phyloP scores from a whole-genome alignment of 2,888 invertebrate species.

The Caenorhabditis afra region DNA sequence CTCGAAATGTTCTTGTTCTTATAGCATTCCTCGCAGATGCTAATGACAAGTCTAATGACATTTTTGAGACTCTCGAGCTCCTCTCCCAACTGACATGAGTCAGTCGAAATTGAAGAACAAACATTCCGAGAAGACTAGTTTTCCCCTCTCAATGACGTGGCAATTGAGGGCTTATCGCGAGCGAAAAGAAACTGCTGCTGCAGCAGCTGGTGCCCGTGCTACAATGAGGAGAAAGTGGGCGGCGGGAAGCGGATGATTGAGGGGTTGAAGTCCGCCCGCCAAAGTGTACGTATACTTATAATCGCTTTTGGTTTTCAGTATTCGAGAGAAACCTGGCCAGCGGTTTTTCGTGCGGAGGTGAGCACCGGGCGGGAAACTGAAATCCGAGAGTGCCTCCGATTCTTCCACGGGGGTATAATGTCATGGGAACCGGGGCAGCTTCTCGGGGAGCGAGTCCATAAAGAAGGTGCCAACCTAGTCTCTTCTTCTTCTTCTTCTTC shows the following conservation, averaged over 20 bases:
- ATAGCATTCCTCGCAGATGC: too few relatives aligned
- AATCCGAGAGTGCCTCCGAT: too few relatives aligned
- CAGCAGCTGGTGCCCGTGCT: too few relatives aligned
- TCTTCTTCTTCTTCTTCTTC: slow-evolving; percentile 3
- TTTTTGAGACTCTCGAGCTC: too few relatives aligned
- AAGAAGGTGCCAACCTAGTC: slow-evolving; percentile 19
- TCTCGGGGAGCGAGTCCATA: slow-evolving; percentile 12
- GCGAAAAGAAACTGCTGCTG: neutral
- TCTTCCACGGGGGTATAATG: neutral
- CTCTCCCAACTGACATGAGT: too few relatives aligned
- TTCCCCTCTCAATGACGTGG: too few relatives aligned
- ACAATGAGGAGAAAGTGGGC: neutral
- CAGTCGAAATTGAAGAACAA: too few relatives aligned
- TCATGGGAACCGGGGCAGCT: slow-evolving; percentile 8
- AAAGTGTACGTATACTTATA: slow-evolving; percentile 23
- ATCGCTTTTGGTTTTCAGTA: neutral
- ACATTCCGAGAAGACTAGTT: too few relatives aligned
- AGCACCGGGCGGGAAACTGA: too few relatives aligned
- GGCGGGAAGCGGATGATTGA: slow-evolving; percentile 8
- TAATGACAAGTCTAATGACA: too few relatives aligned
- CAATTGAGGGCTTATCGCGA: neutral
- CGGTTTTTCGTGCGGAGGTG: too few relatives aligned
- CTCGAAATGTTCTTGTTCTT: too few relatives aligned
- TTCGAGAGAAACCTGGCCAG: neutral
- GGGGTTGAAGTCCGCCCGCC: neutral